Evolutionary conservation across 2,888 invertebrate species (phyloP), one percentile per base, ranked within the genome.

Genomic region (Trissonchulus latispiculum): DNA sequence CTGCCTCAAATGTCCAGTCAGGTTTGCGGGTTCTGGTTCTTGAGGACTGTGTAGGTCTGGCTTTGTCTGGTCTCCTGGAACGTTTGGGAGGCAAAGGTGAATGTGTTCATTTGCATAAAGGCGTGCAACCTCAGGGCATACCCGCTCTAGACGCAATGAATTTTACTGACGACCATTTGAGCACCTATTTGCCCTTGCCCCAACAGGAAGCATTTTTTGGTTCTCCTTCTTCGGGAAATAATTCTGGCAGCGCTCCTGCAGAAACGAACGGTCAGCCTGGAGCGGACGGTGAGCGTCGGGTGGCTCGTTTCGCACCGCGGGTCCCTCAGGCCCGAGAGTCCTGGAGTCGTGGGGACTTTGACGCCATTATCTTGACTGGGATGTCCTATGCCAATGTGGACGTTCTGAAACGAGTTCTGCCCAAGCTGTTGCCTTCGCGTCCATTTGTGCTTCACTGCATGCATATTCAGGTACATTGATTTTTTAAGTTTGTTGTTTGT

Each of bases 31-130:
- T 84, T 35, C 85, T 94, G 73, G 84, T 96, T 0, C 93, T 93
- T 82, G 95, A 96, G 81, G 91, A 92, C 72, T 91, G 91, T 37
- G 89, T 90, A 80, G 96, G 95, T 0, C 85, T 97, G 66, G 82
- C 93, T 36, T 88, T 91, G 2, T 92, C 94, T 0, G 89, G 91
- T 1, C 86, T 95, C 79, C 83, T 96, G 66, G 90, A 92, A 83
- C 81, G 87, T 76, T 77, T 87, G 29, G 88, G 89, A 72, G 89
- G 93, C 73, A 89, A 90, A 0, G 86, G 86, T 1, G 79, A 78
- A 59, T 82, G 85, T 33, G 80, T 86, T 37, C 84, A 84, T 73
- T 77, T 85, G 23, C 79, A 79, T 61, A 75, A 71, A 29, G 62
- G 62, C 61, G 70, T 29, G 15, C 73, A 73, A 33, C 36, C 73